Conservation (phyloP, 2,888 invertebrate genomes). For the Drosophila emarginata region DNA sequence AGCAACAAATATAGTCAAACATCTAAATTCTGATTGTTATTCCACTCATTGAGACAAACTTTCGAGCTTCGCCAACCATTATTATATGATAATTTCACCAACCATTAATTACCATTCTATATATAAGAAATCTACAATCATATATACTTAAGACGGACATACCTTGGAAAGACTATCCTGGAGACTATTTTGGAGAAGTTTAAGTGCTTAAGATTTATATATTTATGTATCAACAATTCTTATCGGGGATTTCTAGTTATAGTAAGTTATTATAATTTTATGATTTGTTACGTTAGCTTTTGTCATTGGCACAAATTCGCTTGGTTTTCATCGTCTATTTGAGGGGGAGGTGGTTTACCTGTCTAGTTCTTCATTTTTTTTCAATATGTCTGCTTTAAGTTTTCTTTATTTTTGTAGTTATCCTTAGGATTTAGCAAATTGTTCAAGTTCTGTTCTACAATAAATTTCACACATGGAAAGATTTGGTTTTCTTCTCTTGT, state of each 20-base stretch:
- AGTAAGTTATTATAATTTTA: conserved; percentile 42
- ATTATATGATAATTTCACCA: no score
- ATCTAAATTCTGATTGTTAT: no score
- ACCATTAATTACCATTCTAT: no score
- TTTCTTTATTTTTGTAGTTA: conserved; percentile 5
- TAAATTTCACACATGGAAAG: conserved; percentile 53
- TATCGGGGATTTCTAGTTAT: conserved; percentile 24
- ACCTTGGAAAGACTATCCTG: neutral
- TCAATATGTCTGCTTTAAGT: conserved; percentile 9
- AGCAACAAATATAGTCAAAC: no score
- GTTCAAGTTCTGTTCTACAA: conserved; percentile 40
- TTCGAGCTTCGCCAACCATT: no score
- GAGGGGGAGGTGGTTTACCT: conserved; percentile 25
- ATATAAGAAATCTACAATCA: neutral
- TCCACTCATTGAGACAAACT: no score
- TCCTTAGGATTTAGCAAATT: conserved; percentile 16
- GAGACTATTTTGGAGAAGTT: neutral
- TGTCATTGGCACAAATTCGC: conserved; percentile 65
- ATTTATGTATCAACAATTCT: conserved; percentile 19
- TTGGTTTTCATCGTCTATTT: conserved; percentile 28
- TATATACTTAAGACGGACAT: neutral
- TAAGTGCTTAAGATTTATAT: neutral
- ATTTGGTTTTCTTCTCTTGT: conserved; percentile 57
- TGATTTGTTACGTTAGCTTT: conserved; percentile 34
- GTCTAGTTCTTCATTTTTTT: conserved; percentile 18